Evolutionary conservation across 2,888 invertebrate genomes (phyloP), one percentile per base, ranked within the genome.

Genomic region (Sphaeridia pumilis): DNA sequence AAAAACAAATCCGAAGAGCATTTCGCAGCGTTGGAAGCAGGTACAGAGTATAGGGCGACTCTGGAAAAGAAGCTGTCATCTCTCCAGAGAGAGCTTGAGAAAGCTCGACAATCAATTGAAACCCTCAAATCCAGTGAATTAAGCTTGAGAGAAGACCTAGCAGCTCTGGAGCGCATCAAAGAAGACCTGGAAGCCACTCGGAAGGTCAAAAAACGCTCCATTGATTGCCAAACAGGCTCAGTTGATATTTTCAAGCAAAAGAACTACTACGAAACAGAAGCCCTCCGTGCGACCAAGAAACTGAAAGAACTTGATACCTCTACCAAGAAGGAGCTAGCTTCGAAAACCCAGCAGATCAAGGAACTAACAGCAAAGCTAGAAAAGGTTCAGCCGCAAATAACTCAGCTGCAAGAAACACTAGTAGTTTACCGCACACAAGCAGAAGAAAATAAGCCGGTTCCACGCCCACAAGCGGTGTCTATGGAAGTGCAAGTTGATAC

Each of bases 401-500:
- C 20, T 5, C 5, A 38, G 20, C 17, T 38, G 7, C 12, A 38
- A 20, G 17, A 17, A 17, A 20, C 17, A 38, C 17, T 38, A 20
- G 38, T 14, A 5, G 20, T 17, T 17, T 38, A 20, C 38, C 20
- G 12, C 10, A 5, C 17, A 14, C 17, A 38, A 38, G 5, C 20
- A 7, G 38, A 38, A 7, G 12, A 17, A 5, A 17, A 12, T 17
- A 38, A 38, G 17, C 20, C 38, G 20, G 5, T 38, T 5, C 10
- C 17, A 17, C 12, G 5, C 17, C 17, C 20, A 17, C 38, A 38
- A 17, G 20, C 12, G 17, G 38, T 14, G 7, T 7, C 38, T 17
- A 21, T 7, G 3, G 43, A 45, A 12, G 36, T 35, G 5, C 51
- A 51, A 17, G 44, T 44, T 51, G 51, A 51, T 36, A 51, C 38